Evolutionary conservation across 1,140 invertebrate species (phyloP).

Genomic region (Lepidostoma basale): DNA sequence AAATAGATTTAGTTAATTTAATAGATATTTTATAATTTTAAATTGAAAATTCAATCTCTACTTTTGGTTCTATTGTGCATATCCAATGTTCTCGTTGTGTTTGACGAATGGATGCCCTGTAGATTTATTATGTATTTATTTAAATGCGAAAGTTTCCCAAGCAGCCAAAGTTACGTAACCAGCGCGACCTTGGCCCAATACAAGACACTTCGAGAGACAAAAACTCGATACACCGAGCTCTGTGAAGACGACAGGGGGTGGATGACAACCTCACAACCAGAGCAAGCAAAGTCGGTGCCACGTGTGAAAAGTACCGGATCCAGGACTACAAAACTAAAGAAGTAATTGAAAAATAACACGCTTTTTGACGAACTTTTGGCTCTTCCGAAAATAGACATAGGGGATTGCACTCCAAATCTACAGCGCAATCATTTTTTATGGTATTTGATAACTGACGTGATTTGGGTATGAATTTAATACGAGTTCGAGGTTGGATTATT

Average conservation of each 20-base stretch:
- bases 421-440: background rate
- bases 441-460: no score
- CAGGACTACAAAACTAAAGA: no score
- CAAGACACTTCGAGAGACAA: conserved; percentile 3
- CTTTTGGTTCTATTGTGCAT: background rate
- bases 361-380: no score
- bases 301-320: background rate
- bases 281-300: background rate
- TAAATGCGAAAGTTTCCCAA: conserved; percentile 23
- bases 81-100: background rate
- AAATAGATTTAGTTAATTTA: no score
- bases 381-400: no score
- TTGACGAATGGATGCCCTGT: conserved; percentile 2
- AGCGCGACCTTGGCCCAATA: conserved; percentile 22
- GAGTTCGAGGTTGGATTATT: no score
- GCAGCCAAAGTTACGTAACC: conserved; percentile 18
- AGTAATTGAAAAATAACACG: no score
- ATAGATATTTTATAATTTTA: background rate
- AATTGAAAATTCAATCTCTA: background rate
- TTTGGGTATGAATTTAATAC: no score
- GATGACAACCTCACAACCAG: background rate
- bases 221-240: background rate
- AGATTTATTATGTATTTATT: conserved; percentile 12
- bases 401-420: background rate
- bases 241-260: conserved; percentile 5